Base-by-base conservation (phyloP, 2,888 invertebrate species). In the Drosophila stalkeri region DNA sequence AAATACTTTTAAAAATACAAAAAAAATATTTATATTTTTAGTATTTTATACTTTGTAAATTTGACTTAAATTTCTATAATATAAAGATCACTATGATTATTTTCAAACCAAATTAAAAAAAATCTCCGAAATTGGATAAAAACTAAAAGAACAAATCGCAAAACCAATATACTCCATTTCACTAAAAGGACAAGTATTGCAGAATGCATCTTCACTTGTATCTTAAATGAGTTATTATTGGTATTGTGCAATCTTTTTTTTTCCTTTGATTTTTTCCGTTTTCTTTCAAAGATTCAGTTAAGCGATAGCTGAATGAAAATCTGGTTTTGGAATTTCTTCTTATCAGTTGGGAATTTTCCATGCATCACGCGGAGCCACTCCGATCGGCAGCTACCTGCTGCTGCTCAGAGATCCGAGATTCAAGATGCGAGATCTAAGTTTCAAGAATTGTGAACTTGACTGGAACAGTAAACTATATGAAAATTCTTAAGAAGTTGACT, bases 261-360 rank as follows among this genome's bases (percentile, higher is more conserved):
- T 11, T 27, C 5, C n/a, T 49, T 49, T 33, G 9, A 59, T 23
- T 23, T 46, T 8, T 51, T 54, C 43, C 23, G 23, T 33, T 61
- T n/a, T 46, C 47, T 27, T 44, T 66, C 41, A 46, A 14, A 69
- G 63, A 65, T 63, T 14, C 23, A 18, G 37, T 7, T 57, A 31
- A 3, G 44, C 47, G 60, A 56, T 77, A 59, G 43, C 41, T 12
- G 44, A 57, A 52, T 37, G 52, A 57, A 47, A 35, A 43, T 33
- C 51, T 14, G 51, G 12, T 12, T 57, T 12, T 51, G 7, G 56
- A 60, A 75, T 65, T 61, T 79, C 59, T 56, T 67, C 71, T 72
- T 72, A 72, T 78, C 68, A 75, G 33, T 7, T 65, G 60, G 46
- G 33, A 75, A 68, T 72, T 80, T 78, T 78, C 80, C 77, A 71